Evolutionary conservation across 2,113 vertebrate species (phyloP), one percentile per base, ranked within the genome.

Genomic region (Oenanthe melanoleuca): DNA sequence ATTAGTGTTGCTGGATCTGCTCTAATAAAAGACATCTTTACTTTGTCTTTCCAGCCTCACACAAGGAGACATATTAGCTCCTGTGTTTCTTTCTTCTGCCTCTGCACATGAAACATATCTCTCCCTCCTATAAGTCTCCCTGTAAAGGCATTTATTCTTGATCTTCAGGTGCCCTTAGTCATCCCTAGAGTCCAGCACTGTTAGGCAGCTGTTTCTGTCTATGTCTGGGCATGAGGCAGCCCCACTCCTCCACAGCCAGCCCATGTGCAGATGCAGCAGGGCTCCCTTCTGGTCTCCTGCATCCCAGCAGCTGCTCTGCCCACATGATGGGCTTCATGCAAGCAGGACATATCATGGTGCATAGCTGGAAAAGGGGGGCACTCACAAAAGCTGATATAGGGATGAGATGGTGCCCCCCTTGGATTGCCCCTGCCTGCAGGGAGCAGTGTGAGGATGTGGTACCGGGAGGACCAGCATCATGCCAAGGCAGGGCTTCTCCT

Each of bases 1-100:
- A 70, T 93, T 70, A 88, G 70, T 26, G 26, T 80, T 80, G 34
- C 69, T 88, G 79, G 29, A 84, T 86, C 57, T 74, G 19, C 89
- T 89, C 57, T 72, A 31, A 61, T 71, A 80, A 72, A 87, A 89
- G 38, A 71, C 11, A 28, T 63, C n/a, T 44, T 78, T 90, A 45
- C 42, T 55, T 29, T 78, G 21, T 77, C 64, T 86, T 90, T 49
- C 31, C 25, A 40, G 64, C 37, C 47, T 90, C 79, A 92, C 44
- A 57, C 0, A 14, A 53, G 40, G 24, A 88, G 65, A 71, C 6
- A 22, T 90, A 89, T 69, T 92, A 65, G 33, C 24, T 94, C 22
- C 49, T 28, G 24, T 65, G 20, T 64, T 89, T 75, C 53, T 85
- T 87, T 92, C 73, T 71, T 59, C 34, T 60, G 12, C 28, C 47